Base-by-base conservation (phyloP, 2,797 vertebrate genomes). In the Gadopsis marmoratus region DNA sequence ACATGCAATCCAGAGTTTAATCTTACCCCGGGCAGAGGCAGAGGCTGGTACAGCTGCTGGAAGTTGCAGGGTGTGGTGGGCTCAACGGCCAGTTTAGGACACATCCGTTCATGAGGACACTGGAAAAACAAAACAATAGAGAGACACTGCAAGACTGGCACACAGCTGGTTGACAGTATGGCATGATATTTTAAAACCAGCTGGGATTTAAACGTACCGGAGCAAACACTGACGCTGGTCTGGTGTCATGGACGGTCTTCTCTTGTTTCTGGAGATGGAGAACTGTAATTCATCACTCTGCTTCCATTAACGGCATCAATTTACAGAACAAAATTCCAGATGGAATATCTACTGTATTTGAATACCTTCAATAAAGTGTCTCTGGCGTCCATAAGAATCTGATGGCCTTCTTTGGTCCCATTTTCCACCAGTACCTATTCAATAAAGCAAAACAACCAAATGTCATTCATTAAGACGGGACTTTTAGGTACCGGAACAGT, bases 361-460 rank as follows among this genome's bases (percentile, higher is more conserved):
- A 73, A 70, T 69, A 97, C 97, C 69, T 91, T 89, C 12, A 97
- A 85, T 77, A 97, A 73, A 39, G 91, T 73, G 55, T 96, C 92
- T 91, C 96, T 96, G 83, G 96, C 97, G 33, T 97, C 96, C 96
- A 97, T 97, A 3, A 98, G 94, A 50, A 97, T 94, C 79, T 93
- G 91, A 90, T 97, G 96, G 0, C 97, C 97, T 11, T 96, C 96
- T 88, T 94, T 97, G 48, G 96, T 97, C 66, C 97, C 97, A 35
- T 96, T 97, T 90, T 97, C 97, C 53, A 98, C 90, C 89, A 97
- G 81, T 12, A 98, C 92, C 97, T 98, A n/a, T 4, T 33, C 17
- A 71, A 37, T 1, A 35, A 35, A 5, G 7, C 5, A 35, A 35
- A 33, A 4, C 33, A 33, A 53, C 19, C 1, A 35, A 26, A 67